Conservation (phyloP, 2,113 vertebrate species). For the Ovis aries region ARS-UI_Ramb_v3.0 NC_056070.1:12408501-12409000, state of each 20-base stretch:
- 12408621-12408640: background rate
- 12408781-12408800: constrained; percentile 77
- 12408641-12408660: constrained; percentile 49
- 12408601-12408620: background rate
- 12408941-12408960: constrained; percentile 77
- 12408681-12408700: constrained; percentile 79
- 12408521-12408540: constrained; percentile 61
- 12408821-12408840: constrained; percentile 71
- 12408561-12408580: constrained; percentile 42
- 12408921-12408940: constrained; percentile 80
- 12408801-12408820: constrained; percentile 81
- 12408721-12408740: constrained; percentile 72
- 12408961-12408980: constrained; percentile 79
- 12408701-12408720: constrained; percentile 75
- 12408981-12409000: constrained; percentile 67
- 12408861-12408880: constrained; percentile 76
- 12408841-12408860: constrained; percentile 82
- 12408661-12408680: constrained; percentile 68
- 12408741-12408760: constrained; percentile 76
- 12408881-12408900: constrained; percentile 82
- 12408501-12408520: constrained; percentile 76
- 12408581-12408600: constrained; percentile 43
- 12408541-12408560: constrained; percentile 66
- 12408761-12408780: constrained; percentile 77
- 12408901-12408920: constrained; percentile 73